These are phyloP conservation scores for Agonopterix subpropinquella DNA, from an alignment of 2,888 invertebrate genomes.

Conservation along the genomic window DNA sequence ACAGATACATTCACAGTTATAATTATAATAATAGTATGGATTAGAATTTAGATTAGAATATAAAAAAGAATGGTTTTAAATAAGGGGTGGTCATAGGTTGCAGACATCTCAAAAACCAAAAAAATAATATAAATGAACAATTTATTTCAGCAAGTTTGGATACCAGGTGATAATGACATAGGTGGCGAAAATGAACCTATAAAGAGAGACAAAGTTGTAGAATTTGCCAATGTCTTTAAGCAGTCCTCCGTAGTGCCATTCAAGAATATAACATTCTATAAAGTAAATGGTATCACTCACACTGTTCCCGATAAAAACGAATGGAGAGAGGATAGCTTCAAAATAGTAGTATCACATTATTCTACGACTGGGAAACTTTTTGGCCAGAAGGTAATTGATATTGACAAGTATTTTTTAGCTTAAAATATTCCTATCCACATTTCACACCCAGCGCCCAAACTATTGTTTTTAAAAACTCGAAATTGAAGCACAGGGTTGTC, in stretches of 20 bases:
- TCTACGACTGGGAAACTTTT: conserved; percentile 69
- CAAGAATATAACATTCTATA: conserved; percentile 81
- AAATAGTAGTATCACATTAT: conserved; percentile 84
- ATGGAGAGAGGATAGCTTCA: conserved; percentile 59
- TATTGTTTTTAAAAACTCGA: no score
- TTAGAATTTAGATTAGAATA: no score
- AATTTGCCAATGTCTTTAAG: conserved; percentile 85
- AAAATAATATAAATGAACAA: no score
- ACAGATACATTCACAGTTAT: no score
- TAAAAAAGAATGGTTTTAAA: no score
- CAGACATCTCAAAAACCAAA: no score
- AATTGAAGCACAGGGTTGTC: no score
- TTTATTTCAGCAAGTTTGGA: conserved; percentile 81
- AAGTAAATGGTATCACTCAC: conserved; percentile 82
- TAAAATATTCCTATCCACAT: no score
- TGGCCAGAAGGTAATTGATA: conserved; percentile 47
- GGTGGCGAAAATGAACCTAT: conserved; percentile 92
- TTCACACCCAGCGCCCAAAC: no score
- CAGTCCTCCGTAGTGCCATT: conserved; percentile 79
- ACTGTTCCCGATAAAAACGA: conserved; percentile 71
- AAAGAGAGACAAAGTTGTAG: conserved; percentile 78
- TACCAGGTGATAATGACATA: conserved; percentile 98
- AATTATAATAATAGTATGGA: no score
- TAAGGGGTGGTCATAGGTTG: no score
- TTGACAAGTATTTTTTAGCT: no score